Percentiles rank a stretch among this genome's conserved stretches.
Evolutionary conservation across 2,888 invertebrate genomes (phyloP).

Genomic region (Argyresthia goedartella): DNA sequence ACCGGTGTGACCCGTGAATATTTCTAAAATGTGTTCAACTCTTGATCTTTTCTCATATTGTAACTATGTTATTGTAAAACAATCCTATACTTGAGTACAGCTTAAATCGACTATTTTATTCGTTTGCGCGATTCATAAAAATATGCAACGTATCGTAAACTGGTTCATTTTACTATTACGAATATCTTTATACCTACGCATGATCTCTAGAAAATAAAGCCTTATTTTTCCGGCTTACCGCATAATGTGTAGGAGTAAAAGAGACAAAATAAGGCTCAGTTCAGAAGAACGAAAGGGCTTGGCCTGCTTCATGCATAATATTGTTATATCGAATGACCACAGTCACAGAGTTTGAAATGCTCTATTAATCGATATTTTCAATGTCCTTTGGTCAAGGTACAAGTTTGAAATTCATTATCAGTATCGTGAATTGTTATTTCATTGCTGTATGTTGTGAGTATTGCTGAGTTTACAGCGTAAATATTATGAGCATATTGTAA

Average conservation of each 20-base stretch:
- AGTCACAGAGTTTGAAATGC: conserved; percentile 48
- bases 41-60: neutral
- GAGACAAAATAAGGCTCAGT: conserved; percentile 16
- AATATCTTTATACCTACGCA: conserved; percentile 37
- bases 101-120: conserved; percentile 3
- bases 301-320: conserved; percentile 36
- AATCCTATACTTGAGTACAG: neutral
- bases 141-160: conserved; percentile 32
- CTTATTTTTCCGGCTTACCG: conserved; percentile 22
- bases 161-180: conserved; percentile 42
- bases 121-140: conserved; percentile 12
- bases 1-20: neutral
- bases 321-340: conserved; percentile 37
- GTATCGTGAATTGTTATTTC: neutral
- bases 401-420: neutral
- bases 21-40: neutral
- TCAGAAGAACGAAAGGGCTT: conserved; percentile 19
- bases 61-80: neutral
- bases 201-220: conserved; percentile 22
- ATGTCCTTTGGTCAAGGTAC: conserved; percentile 21
- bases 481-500: too few species aligned
- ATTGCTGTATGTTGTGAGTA: neutral
- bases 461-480: too few species aligned
- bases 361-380: conserved; percentile 59
- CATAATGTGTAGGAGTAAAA: conserved; percentile 21